Conservation (phyloP, 2,888 invertebrate genomes). For the Meiosimyza platycephala region DNA sequence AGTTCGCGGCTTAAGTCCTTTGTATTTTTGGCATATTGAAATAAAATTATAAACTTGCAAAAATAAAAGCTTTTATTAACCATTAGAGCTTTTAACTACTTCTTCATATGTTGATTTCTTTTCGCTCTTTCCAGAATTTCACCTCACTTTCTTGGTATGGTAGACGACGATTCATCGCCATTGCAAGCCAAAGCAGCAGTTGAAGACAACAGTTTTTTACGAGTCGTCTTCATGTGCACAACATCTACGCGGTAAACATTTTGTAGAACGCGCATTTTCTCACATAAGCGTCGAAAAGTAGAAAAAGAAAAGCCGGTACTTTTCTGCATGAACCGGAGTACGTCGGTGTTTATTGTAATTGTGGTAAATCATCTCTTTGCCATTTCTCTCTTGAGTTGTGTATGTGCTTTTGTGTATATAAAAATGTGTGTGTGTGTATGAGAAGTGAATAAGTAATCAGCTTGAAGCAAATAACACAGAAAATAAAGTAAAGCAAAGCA, state of each 20-base stretch:
- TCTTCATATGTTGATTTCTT: slow-evolving; percentile 1
- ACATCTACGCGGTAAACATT: slow-evolving; percentile 28
- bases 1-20: background rate
- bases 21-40: background rate
- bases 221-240: slow-evolving; percentile 49
- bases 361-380: too few relatives aligned
- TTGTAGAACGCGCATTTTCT: background rate
- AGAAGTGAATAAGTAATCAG: slow-evolving; percentile 59
- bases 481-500: slow-evolving; percentile 28
- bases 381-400: slow-evolving; percentile 23
- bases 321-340: slow-evolving; percentile 26
- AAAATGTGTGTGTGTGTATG: slow-evolving; percentile 47
- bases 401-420: slow-evolving; percentile 18
- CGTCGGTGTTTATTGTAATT: background rate
- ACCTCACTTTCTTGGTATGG: slow-evolving; percentile 50
- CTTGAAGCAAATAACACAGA: slow-evolving; percentile 30
- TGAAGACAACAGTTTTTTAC: slow-evolving; percentile 46
- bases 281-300: background rate
- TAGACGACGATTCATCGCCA: background rate
- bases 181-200: slow-evolving; percentile 17
- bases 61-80: background rate
- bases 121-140: slow-evolving; percentile 36
- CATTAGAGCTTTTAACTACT: slow-evolving; percentile 8
- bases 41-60: background rate
- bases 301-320: slow-evolving; percentile 23